phyloP scores from a whole-genome alignment of 2,113 vertebrate genomes.

The Caretta caretta region DNA sequence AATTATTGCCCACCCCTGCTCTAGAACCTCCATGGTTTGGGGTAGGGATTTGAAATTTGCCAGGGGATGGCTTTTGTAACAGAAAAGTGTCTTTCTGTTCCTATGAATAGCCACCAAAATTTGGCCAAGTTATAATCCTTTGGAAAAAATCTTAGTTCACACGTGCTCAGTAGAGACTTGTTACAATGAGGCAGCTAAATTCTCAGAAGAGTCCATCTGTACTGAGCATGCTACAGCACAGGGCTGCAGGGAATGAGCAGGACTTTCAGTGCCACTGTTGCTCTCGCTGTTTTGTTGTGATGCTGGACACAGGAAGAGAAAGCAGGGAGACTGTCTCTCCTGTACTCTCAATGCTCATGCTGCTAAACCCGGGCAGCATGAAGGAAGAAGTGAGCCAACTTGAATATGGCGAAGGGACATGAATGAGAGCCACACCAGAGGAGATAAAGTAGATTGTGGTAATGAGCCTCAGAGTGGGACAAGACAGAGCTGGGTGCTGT shows the following conservation, averaged over 20 bases:
- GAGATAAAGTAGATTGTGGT: background rate
- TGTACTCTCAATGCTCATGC: background rate
- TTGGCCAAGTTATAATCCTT: background rate
- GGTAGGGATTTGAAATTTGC: background rate
- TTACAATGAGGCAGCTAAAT: background rate
- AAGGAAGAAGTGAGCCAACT: background rate
- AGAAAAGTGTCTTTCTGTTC: background rate
- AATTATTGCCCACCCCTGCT: background rate
- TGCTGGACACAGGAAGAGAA: background rate
- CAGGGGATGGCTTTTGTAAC: background rate
- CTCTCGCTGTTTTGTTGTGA: background rate
- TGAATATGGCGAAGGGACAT: background rate
- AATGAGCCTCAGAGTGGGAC: background rate
- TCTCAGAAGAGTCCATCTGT: background rate
- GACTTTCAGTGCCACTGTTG: background rate
- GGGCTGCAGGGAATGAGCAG: background rate
- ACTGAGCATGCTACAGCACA: background rate
- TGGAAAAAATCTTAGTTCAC: background rate
- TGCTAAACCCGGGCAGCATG: background rate
- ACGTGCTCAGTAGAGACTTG: background rate
- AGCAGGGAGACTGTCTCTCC: background rate
- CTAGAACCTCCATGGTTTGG: background rate
- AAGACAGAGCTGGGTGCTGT: too few species aligned
- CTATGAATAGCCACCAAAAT: background rate
- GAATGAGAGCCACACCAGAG: background rate